Base-by-base conservation (phyloP, 2,888 invertebrate genomes). In the Carpatolechia fugitivella region DNA sequence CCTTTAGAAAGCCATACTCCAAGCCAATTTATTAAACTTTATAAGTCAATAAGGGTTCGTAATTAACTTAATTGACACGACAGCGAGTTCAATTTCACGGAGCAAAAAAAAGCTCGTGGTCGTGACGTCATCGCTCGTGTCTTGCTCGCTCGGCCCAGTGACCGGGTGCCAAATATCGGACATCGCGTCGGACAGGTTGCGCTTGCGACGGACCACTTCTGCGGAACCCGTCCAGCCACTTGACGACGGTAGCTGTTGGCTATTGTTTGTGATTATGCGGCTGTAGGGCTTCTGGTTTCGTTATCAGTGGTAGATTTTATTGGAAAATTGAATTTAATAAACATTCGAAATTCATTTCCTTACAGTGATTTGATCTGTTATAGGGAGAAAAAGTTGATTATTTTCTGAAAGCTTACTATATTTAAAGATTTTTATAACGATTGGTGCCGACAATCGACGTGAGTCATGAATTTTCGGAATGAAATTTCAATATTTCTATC, bases 121-220 rank as follows among this genome's bases (percentile, higher is more conserved):
- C n/a, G n/a, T 44, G 44, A 44, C 44, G 44, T 44, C 29, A 41
- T 33, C 49, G 61, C 62, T 56, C 55, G 55, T 64, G 63, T 3
- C 58, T 54, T 31, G 47, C 29, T 13, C 58, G 44, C 29, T 41
- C 65, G 65, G 64, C 72, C 72, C 68, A 72, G 65, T 79, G 73
- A 74, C 78, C 77, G 70, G 66, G 70, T 76, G 69, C 69, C 74
- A 77, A 78, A 80, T 69, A 69, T 59, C 56, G 65, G 40, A 7
- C 14, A 14, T 36, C 40, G 40, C 18, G n/a, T n/a, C 16, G 13
- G 63, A 72, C 74, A 72, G 74, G 74, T 73, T 67, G 62, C 48
- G 61, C 48, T 62, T 67, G 62, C 48, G 61, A 47, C 62, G 56
- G 57, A 56, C 61, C 62, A 63, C 65, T 63, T 63, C 24, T 24